Conservation (phyloP, 2,113 vertebrate genomes). For the Falco punctatus region DNA sequence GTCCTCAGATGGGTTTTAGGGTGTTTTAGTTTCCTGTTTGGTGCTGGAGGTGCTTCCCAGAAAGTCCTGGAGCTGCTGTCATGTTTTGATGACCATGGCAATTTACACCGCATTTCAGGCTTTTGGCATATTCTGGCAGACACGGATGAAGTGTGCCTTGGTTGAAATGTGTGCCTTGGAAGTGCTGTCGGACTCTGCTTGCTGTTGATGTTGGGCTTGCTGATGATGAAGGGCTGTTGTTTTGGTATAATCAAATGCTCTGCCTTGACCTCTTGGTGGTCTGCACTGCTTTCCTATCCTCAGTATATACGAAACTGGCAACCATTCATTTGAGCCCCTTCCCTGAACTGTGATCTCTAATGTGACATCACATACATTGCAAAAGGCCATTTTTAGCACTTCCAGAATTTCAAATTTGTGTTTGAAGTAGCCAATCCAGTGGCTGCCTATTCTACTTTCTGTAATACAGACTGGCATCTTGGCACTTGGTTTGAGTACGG, state of each 20-base stretch:
- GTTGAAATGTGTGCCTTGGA: not conserved
- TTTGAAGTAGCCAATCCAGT: not conserved
- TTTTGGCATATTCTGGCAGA: not conserved
- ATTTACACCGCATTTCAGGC: not conserved
- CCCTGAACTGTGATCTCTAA: not conserved
- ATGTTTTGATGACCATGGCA: constrained; percentile 28
- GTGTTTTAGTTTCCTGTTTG: constrained; percentile 32
- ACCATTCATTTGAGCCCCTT: not conserved
- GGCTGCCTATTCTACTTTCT: not conserved
- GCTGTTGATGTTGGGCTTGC: too few species aligned
- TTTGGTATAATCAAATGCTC: not conserved
- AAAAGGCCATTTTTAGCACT: not conserved
- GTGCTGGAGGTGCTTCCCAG: constrained; percentile 34
- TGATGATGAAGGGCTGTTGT: not conserved
- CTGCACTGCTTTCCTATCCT: not conserved
- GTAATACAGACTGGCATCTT: not conserved
- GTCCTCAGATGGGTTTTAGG: constrained; percentile 48
- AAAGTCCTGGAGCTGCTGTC: constrained; percentile 51
- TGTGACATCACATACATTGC: too few species aligned
- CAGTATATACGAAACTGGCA: not conserved
- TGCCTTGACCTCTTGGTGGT: not conserved
- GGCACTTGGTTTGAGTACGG: not conserved
- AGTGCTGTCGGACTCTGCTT: not conserved
- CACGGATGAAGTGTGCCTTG: not conserved
- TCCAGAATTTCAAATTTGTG: not conserved